These are phyloP conservation scores for Cyanoderma ruficeps DNA, from an alignment of 2,113 vertebrate genomes.

Conservation along the genomic window DNA sequence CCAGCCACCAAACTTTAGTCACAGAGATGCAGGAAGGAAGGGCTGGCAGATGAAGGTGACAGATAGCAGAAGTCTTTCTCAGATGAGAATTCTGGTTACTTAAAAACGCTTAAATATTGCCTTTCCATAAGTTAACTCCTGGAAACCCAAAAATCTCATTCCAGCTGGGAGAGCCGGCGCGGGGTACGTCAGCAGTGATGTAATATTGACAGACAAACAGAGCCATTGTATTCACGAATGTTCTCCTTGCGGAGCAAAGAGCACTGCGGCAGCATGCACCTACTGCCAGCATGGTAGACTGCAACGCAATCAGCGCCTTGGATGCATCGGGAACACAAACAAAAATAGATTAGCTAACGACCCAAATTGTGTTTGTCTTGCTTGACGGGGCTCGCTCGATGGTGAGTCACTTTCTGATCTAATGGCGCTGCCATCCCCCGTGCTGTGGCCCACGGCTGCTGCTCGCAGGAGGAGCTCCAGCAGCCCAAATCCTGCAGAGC, in stretches of 20 bases:
- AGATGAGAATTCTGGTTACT: background rate
- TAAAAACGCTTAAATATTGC: background rate
- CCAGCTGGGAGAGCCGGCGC: background rate
- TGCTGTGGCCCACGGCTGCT: background rate
- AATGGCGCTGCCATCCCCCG: background rate
- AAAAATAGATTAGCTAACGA: slow-evolving; percentile 62
- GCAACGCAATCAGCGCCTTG: slow-evolving; percentile 27
- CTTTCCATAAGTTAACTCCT: background rate
- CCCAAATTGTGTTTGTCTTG: slow-evolving; percentile 35
- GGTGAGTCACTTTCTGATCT: slow-evolving; percentile 50
- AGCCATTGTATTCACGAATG: slow-evolving; percentile 40
- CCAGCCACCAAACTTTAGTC: background rate
- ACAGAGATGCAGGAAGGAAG: background rate
- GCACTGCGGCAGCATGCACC: background rate
- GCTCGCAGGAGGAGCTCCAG: background rate
- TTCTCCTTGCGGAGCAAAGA: slow-evolving; percentile 19
- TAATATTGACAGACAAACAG: slow-evolving; percentile 55
- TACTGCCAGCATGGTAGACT: slow-evolving; percentile 3
- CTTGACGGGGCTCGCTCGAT: background rate
- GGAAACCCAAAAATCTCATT: background rate
- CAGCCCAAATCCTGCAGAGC: background rate
- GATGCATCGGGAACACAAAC: slow-evolving; percentile 55
- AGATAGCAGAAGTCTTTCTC: background rate
- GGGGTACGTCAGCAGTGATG: background rate
- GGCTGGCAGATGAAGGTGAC: slow-evolving; percentile 1